A percentile compares a stretch with the other conserved stretches of the same genome.
Evolutionary conservation across 2,888 invertebrate genomes (phyloP).

Genomic region (Dasypolia templi): DNA sequence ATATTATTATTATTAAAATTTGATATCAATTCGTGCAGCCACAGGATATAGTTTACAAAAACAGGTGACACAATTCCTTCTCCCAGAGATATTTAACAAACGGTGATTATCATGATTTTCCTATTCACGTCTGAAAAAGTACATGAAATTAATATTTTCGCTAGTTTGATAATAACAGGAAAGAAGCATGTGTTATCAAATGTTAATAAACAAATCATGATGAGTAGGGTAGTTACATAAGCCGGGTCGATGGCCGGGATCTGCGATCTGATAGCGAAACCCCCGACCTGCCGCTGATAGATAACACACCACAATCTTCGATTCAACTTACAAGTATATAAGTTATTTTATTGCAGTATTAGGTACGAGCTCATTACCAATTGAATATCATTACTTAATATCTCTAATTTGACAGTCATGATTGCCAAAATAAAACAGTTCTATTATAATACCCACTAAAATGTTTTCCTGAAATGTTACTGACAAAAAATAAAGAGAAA

Average conservation of each 20-base stretch:
- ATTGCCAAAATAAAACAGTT: neutral
- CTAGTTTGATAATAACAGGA: constrained; percentile 23
- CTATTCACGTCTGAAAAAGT: neutral
- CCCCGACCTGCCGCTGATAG: constrained; percentile 71
- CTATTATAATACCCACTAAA: neutral
- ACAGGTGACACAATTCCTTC: neutral
- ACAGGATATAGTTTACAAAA: constrained; percentile 17
- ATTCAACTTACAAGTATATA: constrained; percentile 67
- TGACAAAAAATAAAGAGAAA: neutral
- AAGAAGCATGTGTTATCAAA: constrained; percentile 41
- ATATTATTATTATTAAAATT: no score
- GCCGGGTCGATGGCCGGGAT: constrained; percentile 78
- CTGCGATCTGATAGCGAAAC: constrained; percentile 66
- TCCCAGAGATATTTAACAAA: constrained; percentile 28
- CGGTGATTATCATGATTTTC: constrained; percentile 1
- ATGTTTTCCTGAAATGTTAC: neutral
- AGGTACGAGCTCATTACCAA: neutral
- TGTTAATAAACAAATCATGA: constrained; percentile 50
- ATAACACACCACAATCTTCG: constrained; percentile 74
- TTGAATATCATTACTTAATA: neutral
- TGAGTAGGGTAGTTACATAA: constrained; percentile 67
- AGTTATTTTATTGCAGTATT: neutral
- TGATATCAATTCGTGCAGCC: neutral
- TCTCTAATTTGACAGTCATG: neutral
- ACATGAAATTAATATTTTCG: neutral